Percentiles rank a stretch among this genome's conserved stretches.
phyloP scores from a whole-genome alignment of 2,888 invertebrate species.

The Lithosia quadra region DNA sequence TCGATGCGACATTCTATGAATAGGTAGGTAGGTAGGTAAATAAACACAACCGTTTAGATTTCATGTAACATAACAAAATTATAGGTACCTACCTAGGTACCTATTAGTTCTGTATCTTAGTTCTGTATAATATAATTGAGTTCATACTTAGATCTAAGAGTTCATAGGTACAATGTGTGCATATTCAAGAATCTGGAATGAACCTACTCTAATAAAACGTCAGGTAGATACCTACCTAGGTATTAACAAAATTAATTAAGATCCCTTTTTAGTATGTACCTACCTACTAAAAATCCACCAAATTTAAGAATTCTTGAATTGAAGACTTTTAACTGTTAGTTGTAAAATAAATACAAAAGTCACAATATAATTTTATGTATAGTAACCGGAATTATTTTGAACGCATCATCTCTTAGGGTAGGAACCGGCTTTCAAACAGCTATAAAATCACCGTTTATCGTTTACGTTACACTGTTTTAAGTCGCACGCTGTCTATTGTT shows the following conservation, averaged over 20 bases:
- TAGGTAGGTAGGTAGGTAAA: too few species aligned
- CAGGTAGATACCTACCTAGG: too few species aligned
- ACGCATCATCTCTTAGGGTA: conserved; percentile 53
- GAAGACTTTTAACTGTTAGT: too few species aligned
- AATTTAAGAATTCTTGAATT: too few species aligned
- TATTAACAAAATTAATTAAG: background rate
- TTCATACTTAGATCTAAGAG: too few species aligned
- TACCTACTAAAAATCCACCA: background rate
- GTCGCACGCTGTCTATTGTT: conserved; percentile 33
- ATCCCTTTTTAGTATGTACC: background rate
- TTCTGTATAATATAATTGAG: too few species aligned
- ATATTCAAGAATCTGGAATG: background rate
- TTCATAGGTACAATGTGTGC: too few species aligned
- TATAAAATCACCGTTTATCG: conserved; percentile 46
- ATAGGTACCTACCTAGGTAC: too few species aligned
- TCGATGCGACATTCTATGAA: too few species aligned
- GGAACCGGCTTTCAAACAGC: conserved; percentile 64
- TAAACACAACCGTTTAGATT: background rate
- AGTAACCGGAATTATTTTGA: conserved; percentile 63
- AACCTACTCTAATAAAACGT: background rate
- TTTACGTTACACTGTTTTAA: conserved; percentile 20
- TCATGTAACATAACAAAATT: too few species aligned
- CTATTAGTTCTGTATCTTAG: too few species aligned
- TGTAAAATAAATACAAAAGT: conserved; percentile 5
- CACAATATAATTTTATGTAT: background rate